Base-by-base conservation (phyloP, 2,888 invertebrate genomes). In the Himalopsyche kuldschensis region DNA sequence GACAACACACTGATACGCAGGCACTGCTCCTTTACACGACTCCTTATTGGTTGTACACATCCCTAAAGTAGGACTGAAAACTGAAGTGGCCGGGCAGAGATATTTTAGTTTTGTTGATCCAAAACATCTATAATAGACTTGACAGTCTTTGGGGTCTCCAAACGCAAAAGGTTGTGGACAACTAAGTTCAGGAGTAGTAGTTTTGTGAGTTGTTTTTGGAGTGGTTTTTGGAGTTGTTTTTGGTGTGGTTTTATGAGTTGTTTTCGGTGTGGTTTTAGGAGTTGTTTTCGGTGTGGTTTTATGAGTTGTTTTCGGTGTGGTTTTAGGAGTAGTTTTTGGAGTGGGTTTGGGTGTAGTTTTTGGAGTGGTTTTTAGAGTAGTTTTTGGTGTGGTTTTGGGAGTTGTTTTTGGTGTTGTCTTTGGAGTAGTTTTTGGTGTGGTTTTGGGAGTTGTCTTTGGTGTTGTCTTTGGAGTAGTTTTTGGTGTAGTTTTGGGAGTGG, bases 81-180 rank as follows among this genome's bases (percentile, higher is more conserved):
- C 90, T 46, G 91, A 91, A 84, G 89, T 89, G 17, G 86, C 87
- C 20, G 92, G 92, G 86, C 92, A 92, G 79, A 90, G 89, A 55
- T 88, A 84, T 55, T 90, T 87, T 41, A 90, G 89, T 83, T 88
- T 84, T n/a, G 85, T 78, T 81, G 86, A 88, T 20, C 90, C 90
- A 17, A 89, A 87, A 86, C 93, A 93, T 78, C 90, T 90, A 86
- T 92, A 93, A 87, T 92, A 93, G 87, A 91, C 91, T 79, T 89
- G 90, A 84, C 93, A 93, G 75, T 80, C 78, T 31, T 82, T 78
- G 27, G 77, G 77, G 55, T 82, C 81, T 32, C 77, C 63, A n/a
- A 55, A 78, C n/a, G 47, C 69, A 10, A 41, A 63, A 41, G 78
- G 10, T 41, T 41, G 31, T 30, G 31, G 78, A 63, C 81, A 82